These are phyloP conservation scores for Archilochus colubris DNA, from an alignment of 2,113 vertebrate genomes.

Conservation along the genomic window DNA sequence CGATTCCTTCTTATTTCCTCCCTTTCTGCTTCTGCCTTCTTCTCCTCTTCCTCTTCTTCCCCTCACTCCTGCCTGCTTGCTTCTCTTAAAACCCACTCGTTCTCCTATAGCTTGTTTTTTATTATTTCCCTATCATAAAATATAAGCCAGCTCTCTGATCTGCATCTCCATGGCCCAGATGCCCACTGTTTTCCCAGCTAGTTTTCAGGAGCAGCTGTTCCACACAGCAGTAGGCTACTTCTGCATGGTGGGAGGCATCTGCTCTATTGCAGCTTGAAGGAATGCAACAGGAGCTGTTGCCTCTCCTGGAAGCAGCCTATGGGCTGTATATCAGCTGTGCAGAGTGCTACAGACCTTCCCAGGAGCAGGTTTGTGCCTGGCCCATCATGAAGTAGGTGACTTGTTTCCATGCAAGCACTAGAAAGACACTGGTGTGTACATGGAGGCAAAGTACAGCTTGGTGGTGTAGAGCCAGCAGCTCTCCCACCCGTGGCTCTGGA, in stretches of 20 bases:
- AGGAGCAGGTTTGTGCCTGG: not conserved
- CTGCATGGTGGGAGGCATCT: not conserved
- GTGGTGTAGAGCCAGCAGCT: not conserved
- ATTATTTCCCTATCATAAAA: not conserved
- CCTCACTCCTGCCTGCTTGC: not conserved
- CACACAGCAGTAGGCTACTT: not conserved
- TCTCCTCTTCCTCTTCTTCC: not conserved
- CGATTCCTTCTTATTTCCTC: not conserved
- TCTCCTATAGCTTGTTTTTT: not conserved
- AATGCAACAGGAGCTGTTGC: not conserved
- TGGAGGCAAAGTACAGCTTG: not conserved
- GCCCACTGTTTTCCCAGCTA: not conserved
- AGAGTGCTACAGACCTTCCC: not conserved
- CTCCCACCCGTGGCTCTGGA: not conserved
- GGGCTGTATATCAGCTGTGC: not conserved
- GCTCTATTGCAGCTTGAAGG: not conserved
- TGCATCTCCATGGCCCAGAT: not conserved
- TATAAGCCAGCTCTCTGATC: rapidly evolving
- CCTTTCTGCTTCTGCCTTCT: not conserved
- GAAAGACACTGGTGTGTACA: not conserved
- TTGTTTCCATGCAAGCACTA: rapidly evolving
- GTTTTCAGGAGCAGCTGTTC: not conserved
- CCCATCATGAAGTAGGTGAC: not conserved
- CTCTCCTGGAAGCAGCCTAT: not conserved
- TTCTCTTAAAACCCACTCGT: not conserved